phyloP scores from a whole-genome alignment of 2,888 invertebrate species.

The Xanthia togata region DNA sequence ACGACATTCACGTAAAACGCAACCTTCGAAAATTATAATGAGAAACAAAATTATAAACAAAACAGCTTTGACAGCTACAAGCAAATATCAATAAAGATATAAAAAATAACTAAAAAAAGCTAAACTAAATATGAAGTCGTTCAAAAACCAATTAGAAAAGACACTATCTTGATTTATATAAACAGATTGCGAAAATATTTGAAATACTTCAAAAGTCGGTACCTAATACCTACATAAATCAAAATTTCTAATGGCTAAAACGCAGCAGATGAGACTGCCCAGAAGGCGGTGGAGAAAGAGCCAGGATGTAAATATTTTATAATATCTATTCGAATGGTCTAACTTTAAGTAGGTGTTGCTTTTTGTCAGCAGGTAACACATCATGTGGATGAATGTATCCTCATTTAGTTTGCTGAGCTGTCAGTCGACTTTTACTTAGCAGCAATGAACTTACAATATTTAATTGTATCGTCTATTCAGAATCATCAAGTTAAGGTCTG shows the following conservation, averaged over 20 bases:
- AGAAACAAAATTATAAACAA: too few species aligned
- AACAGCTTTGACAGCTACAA: too few species aligned
- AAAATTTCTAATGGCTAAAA: neutral
- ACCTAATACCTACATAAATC: neutral
- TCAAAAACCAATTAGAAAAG: neutral
- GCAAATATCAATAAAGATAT: too few species aligned
- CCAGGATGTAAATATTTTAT: constrained; percentile 4
- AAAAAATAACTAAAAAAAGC: too few species aligned
- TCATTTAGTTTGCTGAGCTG: constrained; percentile 14
- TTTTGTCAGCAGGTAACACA: constrained; percentile 27
- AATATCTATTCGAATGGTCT: constrained; percentile 3
- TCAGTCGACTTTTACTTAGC: neutral
- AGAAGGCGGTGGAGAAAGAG: neutral
- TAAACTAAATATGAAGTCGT: too few species aligned
- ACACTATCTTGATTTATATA: too few species aligned
- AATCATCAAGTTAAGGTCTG: neutral
- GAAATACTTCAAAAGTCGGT: neutral
- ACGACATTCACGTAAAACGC: too few species aligned
- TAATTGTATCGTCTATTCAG: neutral
- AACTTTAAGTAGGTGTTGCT: constrained; percentile 17
- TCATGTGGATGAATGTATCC: constrained; percentile 20
- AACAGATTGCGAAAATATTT: neutral
- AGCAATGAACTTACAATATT: constrained; percentile 2
- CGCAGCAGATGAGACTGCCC: neutral
- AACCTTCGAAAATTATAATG: too few species aligned